Conservation (phyloP, 2,113 vertebrate genomes). For the Tiliqua scincoides region DNA sequence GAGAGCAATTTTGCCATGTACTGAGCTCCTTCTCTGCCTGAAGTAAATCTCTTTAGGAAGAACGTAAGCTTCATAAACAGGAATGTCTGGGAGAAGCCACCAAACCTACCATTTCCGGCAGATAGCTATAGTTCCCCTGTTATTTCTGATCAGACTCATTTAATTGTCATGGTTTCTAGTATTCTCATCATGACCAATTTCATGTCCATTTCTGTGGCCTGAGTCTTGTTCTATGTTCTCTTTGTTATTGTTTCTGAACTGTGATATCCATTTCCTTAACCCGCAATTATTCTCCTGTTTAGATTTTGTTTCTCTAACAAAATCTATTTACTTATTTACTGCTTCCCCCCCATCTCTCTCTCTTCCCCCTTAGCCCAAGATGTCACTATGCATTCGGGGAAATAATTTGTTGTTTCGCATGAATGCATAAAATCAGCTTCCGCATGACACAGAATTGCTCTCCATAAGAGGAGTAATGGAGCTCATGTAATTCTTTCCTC, state of each 20-base stretch:
- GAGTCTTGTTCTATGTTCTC: not conserved
- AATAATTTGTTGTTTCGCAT: not conserved
- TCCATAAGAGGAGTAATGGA: not conserved
- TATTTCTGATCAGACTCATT: not conserved
- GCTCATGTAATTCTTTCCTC: conserved; percentile 22
- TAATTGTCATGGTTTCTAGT: not conserved
- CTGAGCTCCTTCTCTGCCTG: not conserved
- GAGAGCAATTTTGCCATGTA: conserved; percentile 32
- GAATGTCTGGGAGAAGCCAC: conserved; percentile 27
- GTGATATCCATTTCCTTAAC: not conserved
- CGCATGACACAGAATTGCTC: not conserved
- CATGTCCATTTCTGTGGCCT: accelerated
- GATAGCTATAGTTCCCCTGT: not conserved
- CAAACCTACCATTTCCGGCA: conserved; percentile 23
- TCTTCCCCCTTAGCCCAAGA: not conserved
- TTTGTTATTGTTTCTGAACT: not conserved
- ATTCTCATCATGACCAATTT: not conserved
- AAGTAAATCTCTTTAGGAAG: conserved; percentile 57
- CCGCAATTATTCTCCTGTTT: not conserved
- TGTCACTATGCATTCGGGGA: not conserved
- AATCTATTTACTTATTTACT: not conserved
- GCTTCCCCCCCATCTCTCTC: not conserved
- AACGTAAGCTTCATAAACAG: conserved; percentile 40
- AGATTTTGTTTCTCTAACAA: not conserved
- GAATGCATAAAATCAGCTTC: conserved; percentile 4